Percentiles rank a stretch among this genome's conserved stretches.
Evolutionary conservation across 2,797 vertebrate species (phyloP).

Genomic region (Syngnathus rostellatus): DNA sequence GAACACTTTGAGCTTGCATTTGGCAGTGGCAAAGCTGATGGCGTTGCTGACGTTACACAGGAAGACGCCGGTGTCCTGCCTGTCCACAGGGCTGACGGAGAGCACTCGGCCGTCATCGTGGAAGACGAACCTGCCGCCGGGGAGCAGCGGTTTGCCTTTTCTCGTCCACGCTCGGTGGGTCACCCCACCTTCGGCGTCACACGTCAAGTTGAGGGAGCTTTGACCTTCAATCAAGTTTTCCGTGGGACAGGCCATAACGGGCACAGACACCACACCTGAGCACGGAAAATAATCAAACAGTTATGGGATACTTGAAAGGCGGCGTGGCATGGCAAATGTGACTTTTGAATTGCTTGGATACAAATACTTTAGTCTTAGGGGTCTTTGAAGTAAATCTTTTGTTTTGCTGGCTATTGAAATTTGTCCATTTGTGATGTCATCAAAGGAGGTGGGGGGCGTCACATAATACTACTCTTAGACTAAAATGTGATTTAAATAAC

Average conservation of each 20-base stretch:
- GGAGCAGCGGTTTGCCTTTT: conserved; percentile 24
- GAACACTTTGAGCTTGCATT: conserved; percentile 27
- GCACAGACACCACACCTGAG: conserved; percentile 24
- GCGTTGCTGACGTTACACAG: conserved; percentile 35
- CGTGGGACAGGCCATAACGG: conserved; percentile 27
- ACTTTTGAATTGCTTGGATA: not conserved
- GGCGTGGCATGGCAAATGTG: not conserved
- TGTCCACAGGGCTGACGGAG: conserved; percentile 29
- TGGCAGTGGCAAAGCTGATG: conserved; percentile 17
- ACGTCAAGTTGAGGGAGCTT: conserved; percentile 34
- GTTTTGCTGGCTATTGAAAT: too few relatives aligned
- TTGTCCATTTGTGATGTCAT: not conserved
- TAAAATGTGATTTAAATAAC: too few relatives aligned
- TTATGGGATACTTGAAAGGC: too few relatives aligned
- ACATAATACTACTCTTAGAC: too few relatives aligned
- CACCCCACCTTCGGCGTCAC: conserved; percentile 12
- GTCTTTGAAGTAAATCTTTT: not conserved
- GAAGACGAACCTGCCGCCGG: conserved; percentile 28
- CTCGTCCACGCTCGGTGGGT: conserved; percentile 33
- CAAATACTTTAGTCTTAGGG: not conserved
- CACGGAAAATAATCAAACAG: not conserved
- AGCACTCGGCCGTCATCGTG: conserved; percentile 25
- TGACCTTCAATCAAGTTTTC: conserved; percentile 24
- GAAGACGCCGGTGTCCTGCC: conserved; percentile 30
- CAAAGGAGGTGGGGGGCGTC: too few relatives aligned